Conservation (phyloP, 1,140 invertebrate species). For the Brachionus rotundiformis region DNA sequence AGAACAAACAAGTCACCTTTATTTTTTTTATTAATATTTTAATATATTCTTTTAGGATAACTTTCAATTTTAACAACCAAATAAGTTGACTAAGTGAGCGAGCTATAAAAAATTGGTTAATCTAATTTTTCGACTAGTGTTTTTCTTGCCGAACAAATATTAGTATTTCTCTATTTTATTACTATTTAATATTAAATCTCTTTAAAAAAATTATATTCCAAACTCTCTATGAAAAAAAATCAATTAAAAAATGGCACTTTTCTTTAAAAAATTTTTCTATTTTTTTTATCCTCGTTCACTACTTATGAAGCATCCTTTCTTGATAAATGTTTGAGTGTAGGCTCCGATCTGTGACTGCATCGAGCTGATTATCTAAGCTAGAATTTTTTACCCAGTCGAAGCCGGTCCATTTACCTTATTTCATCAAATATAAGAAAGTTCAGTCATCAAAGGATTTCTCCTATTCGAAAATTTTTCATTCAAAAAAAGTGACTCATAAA, state of each 20-base stretch:
- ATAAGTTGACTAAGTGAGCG: background rate
- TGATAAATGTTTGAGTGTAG: too few relatives aligned
- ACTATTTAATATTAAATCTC: conserved; percentile 44
- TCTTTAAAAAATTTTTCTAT: too few relatives aligned
- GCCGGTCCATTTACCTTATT: too few relatives aligned
- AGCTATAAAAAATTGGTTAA: conserved; percentile 48
- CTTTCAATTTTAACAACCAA: conserved; percentile 41
- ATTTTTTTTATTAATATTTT: conserved; percentile 41
- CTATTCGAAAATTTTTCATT: too few relatives aligned
- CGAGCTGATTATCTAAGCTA: too few relatives aligned
- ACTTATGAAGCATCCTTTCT: too few relatives aligned
- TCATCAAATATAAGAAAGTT: too few relatives aligned
- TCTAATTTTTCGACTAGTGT: conserved; percentile 35
- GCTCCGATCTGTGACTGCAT: too few relatives aligned
- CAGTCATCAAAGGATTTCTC: too few relatives aligned
- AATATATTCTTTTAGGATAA: conserved; percentile 33
- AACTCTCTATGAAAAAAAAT: conserved; percentile 5
- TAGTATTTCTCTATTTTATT: conserved; percentile 35
- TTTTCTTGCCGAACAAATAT: conserved; percentile 40
- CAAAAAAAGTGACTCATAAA: too few relatives aligned
- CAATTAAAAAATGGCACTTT: background rate
- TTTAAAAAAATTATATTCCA: background rate
- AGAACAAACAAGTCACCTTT: conserved; percentile 36
- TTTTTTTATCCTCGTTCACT: too few relatives aligned
- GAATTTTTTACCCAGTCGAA: too few relatives aligned